These are phyloP conservation scores for Cryptoprocta ferox DNA, from an alignment of 2,797 vertebrate species.

Conservation along the genomic window DNA sequence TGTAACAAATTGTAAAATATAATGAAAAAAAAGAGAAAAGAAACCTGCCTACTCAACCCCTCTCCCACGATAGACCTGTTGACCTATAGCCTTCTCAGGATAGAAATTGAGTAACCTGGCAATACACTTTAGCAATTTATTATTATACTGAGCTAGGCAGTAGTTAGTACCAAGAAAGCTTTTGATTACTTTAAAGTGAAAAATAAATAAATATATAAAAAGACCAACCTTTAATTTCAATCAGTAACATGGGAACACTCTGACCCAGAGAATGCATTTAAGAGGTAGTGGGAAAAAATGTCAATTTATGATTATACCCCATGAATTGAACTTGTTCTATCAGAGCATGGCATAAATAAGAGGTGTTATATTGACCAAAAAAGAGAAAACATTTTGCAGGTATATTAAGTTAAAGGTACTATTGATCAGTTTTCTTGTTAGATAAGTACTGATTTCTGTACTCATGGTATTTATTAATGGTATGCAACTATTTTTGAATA, in stretches of 20 bases:
- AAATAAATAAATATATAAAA: neutral
- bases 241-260: neutral
- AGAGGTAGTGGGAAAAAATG: neutral
- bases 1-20: neutral
- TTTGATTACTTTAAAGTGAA: neutral
- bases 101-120: neutral
- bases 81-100: neutral
- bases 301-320: neutral
- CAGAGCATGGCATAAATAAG: neutral
- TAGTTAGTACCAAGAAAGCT: neutral
- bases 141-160: neutral
- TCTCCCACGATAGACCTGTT: neutral
- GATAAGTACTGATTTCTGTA: neutral
- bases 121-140: neutral
- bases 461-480: neutral
- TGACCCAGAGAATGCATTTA: neutral
- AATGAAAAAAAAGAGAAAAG: neutral
- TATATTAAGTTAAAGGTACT: neutral
- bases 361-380: neutral
- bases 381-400: neutral
- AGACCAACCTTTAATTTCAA: neutral
- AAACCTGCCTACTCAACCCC: fast-evolving
- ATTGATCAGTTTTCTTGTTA: neutral
- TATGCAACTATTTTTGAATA: neutral
- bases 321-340: neutral